A percentile compares a stretch with the other conserved stretches of the same genome.
These are phyloP conservation scores for Telenomus remus DNA, from an alignment of 1,140 invertebrate genomes.

Conservation along the genomic window DNA sequence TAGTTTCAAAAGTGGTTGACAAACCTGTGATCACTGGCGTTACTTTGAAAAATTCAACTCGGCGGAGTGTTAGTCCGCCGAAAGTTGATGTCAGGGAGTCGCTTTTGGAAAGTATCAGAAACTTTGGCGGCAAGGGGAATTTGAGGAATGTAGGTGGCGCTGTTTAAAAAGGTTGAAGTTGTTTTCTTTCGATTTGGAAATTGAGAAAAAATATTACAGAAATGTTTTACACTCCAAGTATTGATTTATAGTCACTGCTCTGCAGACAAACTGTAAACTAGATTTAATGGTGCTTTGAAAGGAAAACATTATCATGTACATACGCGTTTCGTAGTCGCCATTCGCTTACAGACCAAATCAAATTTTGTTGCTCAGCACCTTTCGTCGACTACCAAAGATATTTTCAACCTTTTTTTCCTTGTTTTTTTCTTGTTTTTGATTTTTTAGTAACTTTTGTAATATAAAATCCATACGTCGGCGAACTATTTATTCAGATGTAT, in stretches of 20 bases:
- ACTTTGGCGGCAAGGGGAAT: slow-evolving; percentile 78
- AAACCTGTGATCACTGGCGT: slow-evolving; percentile 72
- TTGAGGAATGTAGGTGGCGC: slow-evolving; percentile 19
- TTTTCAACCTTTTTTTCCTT: no score
- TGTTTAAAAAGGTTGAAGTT: neutral
- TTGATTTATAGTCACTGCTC: slow-evolving; percentile 48
- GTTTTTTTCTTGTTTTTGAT: no score
- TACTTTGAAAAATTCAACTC: slow-evolving; percentile 68
- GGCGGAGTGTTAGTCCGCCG: slow-evolving; percentile 58
- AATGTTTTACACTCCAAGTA: slow-evolving; percentile 33
- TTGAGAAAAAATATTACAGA: slow-evolving; percentile 1
- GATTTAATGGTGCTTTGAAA: slow-evolving; percentile 47
- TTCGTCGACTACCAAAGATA: slow-evolving; percentile 35
- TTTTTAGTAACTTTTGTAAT: no score
- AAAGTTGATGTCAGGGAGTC: slow-evolving; percentile 79
- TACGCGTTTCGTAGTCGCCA: slow-evolving; percentile 14
- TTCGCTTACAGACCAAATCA: slow-evolving; percentile 34
- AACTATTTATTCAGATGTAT: slow-evolving; percentile 51
- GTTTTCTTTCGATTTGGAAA: neutral
- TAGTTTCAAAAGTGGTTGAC: slow-evolving; percentile 48
- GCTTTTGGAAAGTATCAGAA: slow-evolving; percentile 83
- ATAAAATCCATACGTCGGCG: slow-evolving; percentile 14
- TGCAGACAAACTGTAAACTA: slow-evolving; percentile 31
- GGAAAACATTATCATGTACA: slow-evolving; percentile 1
- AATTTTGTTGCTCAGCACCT: slow-evolving; percentile 47